Percentiles rank a stretch among this genome's conserved stretches.
Conservation (phyloP, 2,797 vertebrate genomes). For the Sarcophilus harrisii region DNA sequence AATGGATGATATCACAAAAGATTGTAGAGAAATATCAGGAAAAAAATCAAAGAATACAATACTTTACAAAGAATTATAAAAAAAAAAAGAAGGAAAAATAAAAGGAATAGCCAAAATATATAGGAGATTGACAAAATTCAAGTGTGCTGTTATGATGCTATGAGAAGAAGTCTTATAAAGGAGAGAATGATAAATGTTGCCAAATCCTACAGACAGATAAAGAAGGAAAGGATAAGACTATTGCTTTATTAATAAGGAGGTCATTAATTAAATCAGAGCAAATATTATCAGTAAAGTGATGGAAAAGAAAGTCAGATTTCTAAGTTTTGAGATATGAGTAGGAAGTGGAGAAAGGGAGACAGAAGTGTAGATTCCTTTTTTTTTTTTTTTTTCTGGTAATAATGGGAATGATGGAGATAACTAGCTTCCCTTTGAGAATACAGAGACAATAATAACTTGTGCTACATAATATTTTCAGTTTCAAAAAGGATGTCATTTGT, state of each 20-base stretch:
- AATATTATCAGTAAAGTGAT: not conserved
- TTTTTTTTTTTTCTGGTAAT: not conserved
- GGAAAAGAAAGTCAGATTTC: not conserved
- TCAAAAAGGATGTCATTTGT: not conserved
- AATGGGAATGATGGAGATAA: not conserved
- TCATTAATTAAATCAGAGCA: not conserved
- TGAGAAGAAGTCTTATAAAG: not conserved
- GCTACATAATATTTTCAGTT: not conserved
- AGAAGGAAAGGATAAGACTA: not conserved
- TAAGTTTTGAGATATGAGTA: not conserved
- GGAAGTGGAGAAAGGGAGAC: not conserved
- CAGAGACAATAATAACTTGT: not conserved
- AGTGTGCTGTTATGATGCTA: not conserved
- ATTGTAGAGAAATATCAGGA: too few relatives aligned
- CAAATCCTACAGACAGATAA: not conserved
- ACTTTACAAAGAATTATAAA: not conserved
- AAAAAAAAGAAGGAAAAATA: not conserved
- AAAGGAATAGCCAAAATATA: not conserved
- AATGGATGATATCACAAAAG: not conserved
- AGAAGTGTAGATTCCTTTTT: not conserved
- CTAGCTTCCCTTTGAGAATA: not conserved
- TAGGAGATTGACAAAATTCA: not conserved
- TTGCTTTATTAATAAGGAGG: not conserved
- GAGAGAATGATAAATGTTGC: not conserved
- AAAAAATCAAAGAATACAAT: not conserved